These are phyloP conservation scores for Gymnothorax javanicus DNA, from an alignment of 2,797 vertebrate species.

Conservation along the genomic window DNA sequence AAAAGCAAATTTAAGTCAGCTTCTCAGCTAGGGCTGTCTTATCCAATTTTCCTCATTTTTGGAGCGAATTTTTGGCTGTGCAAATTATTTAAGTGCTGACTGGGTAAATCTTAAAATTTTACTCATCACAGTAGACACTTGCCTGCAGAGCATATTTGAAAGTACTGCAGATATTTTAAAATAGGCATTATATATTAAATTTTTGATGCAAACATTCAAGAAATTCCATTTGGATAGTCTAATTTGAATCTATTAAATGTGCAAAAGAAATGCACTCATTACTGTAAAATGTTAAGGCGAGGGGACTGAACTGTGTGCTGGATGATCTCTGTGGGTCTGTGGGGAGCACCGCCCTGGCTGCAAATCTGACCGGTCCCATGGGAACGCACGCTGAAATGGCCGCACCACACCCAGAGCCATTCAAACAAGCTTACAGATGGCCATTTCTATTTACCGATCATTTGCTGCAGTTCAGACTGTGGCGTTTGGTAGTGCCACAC, in stretches of 20 bases:
- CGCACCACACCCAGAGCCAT: conserved; percentile 22
- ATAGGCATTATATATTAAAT: not conserved
- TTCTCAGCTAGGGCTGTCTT: not conserved
- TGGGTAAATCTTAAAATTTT: not conserved
- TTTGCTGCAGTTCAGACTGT: conserved; percentile 51
- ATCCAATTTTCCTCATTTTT: conserved; percentile 7
- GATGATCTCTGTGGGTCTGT: not conserved
- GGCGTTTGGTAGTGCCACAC: conserved; percentile 54
- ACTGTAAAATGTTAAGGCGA: not conserved
- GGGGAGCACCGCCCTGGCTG: not conserved
- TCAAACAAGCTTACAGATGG: conserved; percentile 46
- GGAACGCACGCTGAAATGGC: not conserved
- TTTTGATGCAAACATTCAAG: not conserved
- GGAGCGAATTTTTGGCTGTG: not conserved
- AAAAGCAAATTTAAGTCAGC: not conserved
- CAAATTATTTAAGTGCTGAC: conserved; percentile 13
- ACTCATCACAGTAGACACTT: no score
- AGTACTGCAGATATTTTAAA: not conserved
- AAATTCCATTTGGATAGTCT: not conserved
- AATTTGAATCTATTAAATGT: not conserved
- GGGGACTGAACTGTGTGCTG: not conserved
- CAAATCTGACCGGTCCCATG: not conserved
- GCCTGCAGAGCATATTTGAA: no score
- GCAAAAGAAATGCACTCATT: not conserved
- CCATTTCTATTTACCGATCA: conserved; percentile 47